A percentile compares a stretch with the other conserved stretches of the same genome.
phyloP scores from a whole-genome alignment of 2,797 vertebrate genomes.

The Synaphobranchus kaupii region DNA sequence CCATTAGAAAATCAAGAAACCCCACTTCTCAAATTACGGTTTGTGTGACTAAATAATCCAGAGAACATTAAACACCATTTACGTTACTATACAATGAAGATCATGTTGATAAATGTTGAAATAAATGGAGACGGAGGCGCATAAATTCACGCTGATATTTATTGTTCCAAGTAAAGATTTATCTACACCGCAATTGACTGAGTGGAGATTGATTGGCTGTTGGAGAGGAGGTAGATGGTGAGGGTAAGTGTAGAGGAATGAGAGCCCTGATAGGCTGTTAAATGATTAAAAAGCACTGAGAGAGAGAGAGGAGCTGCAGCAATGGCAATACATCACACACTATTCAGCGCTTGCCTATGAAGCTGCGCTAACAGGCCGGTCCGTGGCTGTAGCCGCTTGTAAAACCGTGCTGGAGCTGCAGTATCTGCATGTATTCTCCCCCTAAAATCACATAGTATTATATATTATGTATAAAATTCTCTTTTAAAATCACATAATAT shows the following conservation, averaged over 20 bases:
- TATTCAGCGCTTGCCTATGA: not conserved
- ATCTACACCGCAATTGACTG: not conserved
- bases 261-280: conserved; percentile 29
- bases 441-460: not conserved
- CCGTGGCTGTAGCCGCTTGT: conserved; percentile 19
- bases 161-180: conserved; percentile 19
- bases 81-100: not conserved
- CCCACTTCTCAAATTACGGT: not conserved
- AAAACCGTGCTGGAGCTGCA: conserved; percentile 13
- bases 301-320: conserved; percentile 17
- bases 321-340: conserved; percentile 26
- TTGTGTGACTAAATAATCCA: conserved; percentile 1
- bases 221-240: conserved; percentile 23
- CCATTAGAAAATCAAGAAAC: not conserved
- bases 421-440: not conserved
- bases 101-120: not conserved
- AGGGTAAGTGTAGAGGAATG: conserved; percentile 26
- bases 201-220: not conserved
- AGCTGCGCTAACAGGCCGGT: not conserved
- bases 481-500: not conserved
- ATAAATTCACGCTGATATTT: conserved; percentile 11
- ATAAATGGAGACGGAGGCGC: not conserved
- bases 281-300: conserved; percentile 24
- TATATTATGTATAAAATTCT: no score
- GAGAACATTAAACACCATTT: not conserved